A percentile compares a stretch with the other conserved stretches of the same genome.
Conservation (phyloP, 2,888 invertebrate species). For the Doris montereyensis region DNA sequence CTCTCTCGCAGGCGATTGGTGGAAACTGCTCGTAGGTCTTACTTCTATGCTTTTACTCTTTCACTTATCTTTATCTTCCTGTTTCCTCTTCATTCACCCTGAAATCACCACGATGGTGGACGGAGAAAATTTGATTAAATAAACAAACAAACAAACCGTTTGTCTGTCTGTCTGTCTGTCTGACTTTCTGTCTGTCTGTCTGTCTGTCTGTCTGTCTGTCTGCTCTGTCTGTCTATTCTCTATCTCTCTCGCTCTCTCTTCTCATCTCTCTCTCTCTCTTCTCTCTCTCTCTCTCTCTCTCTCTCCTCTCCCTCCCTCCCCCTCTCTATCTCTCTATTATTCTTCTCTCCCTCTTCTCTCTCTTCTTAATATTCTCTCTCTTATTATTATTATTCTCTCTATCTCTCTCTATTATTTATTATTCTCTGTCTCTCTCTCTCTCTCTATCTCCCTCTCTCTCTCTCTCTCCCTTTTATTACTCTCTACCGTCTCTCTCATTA, state of each 20-base stretch:
- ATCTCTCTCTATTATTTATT: background rate
- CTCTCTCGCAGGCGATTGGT: no score
- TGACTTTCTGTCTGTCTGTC: no score
- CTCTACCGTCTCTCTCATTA: background rate
- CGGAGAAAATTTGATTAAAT: no score
- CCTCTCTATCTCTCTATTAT: background rate
- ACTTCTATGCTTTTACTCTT: no score
- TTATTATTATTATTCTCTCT: background rate
- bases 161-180: background rate
- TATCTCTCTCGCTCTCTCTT: background rate
- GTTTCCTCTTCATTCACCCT: constrained; percentile 21
- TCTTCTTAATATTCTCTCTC: background rate
- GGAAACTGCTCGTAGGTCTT: no score
- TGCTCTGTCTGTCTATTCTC: background rate
- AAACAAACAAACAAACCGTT: no score
- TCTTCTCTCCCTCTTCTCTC: background rate
- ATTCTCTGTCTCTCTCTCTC: background rate
- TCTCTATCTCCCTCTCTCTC: background rate
- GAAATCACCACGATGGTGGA: no score
- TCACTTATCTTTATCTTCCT: background rate
- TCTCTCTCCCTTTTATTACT: background rate
- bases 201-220: no score
- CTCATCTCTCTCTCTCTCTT: constrained; percentile 5
- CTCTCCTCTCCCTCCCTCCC: background rate
- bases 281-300: background rate